Percentiles rank a stretch among this genome's conserved stretches.
Conservation (phyloP, 2,113 vertebrate species). For the Picathartes gymnocephalus region DNA sequence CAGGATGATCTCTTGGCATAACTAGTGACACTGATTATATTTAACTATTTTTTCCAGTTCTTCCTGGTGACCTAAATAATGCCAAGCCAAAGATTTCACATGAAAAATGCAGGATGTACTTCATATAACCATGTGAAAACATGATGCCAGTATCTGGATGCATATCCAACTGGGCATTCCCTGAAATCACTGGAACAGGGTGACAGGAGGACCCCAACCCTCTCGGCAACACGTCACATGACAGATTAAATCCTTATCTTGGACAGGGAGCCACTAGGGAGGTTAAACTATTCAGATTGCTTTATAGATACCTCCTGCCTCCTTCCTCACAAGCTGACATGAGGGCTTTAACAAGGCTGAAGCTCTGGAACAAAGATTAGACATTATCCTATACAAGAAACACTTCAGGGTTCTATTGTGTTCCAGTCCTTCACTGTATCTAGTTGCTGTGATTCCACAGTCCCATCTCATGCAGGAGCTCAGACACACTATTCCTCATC, state of each 20-base stretch:
- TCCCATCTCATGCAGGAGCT: not conserved
- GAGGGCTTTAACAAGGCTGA: not conserved
- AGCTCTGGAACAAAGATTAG: not conserved
- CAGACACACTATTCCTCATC: not conserved
- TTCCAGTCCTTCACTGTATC: not conserved
- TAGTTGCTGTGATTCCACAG: not conserved
- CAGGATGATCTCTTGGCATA: not conserved
- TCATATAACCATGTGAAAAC: not conserved
- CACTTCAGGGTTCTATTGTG: rapidly evolving
- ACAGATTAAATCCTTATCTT: not conserved
- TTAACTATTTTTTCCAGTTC: not conserved
- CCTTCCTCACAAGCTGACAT: not conserved
- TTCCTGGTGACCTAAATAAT: not conserved
- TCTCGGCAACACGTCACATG: not conserved
- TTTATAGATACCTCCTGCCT: not conserved
- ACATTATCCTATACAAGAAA: not conserved
- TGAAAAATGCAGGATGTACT: not conserved
- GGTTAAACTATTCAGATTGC: not conserved
- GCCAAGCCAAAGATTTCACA: not conserved
- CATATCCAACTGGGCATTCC: not conserved
- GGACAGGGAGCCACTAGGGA: not conserved
- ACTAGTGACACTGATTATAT: not conserved
- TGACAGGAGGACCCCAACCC: not conserved
- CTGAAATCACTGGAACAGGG: not conserved
- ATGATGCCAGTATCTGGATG: not conserved